Base-by-base conservation (phyloP, 2,113 vertebrate genomes). In the Rhizomys pruinosus region DNA sequence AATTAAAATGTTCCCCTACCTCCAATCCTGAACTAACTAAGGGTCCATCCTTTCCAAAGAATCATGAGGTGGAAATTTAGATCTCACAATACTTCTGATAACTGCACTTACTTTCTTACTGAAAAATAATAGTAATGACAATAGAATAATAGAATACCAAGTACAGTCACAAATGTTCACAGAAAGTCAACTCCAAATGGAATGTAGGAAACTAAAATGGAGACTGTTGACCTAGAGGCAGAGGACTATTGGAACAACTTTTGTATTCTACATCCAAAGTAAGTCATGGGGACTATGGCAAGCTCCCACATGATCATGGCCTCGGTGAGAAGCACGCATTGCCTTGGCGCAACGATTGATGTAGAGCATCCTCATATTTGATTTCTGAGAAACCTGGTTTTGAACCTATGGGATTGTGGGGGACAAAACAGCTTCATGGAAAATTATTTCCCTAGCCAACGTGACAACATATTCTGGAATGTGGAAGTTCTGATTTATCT, bases 331-430 rank as follows among this genome's bases (percentile, higher is more conserved):
- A n/a, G n/a, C n/a, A n/a, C n/a, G n/a, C n/a, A n/a, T n/a, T n/a
- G n/a, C n/a, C n/a, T n/a, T n/a, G n/a, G n/a, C n/a, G n/a, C n/a
- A n/a, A n/a, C 97, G 99, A 99, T 99, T 98, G 99, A 99, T 9
- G 99, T 99, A 97, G 99, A 99, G 92, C 99, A 99, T 98, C 99
- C 99, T 94, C 99, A 99, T 77, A 99, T 99, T 64, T 98, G 99
- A 82, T 99, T 99, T 97, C 98, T 99, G 96, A 99, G 99, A 95
- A 99, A 99, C 98, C 98, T 99, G 97, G 99, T 99, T 66, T 97
- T 99, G 92, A 99, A 99, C 98, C 98, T 99, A 85, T 99, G 99
- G 99, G 99, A 99, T 97, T 99, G 99, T 44, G 99, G 99, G 97
- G 99, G 99, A 99, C 99, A 98, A 98, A n/a, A n/a, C n/a, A n/a